Base-by-base conservation (phyloP, 2,888 invertebrate species). In the Corythucha ciliata region DNA sequence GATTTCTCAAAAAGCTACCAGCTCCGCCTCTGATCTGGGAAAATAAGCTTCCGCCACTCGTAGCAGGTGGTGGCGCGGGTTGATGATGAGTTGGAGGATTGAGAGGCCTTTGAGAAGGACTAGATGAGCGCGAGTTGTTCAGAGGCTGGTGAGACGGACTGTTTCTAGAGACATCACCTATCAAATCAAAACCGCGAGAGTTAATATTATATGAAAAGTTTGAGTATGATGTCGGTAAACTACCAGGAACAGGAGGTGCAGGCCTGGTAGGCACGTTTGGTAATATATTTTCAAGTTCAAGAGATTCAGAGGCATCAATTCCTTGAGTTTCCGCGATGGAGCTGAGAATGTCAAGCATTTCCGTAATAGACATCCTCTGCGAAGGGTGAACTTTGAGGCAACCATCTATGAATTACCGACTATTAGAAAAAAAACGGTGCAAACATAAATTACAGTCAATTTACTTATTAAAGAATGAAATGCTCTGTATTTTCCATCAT, bases 1-100 rank as follows among this genome's bases (percentile, higher is more conserved):
- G 72, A 66, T 93, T 94, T 65, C 91, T 92, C 55, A 96, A 74
- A 63, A 94, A 81, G 64, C 82, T 91, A 2, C 93, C 91, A 20
- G 94, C 93, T 44, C 93, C 92, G 21, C 93, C 93, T 67, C 81
- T 84, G 26, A 96, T 73, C 0, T 91, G 89, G 3, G 88, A 84
- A 70, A 89, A 85, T 21, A 89, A 68, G 22, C 87, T 83, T 12
- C 78, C 74, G 18, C 60, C 59, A 20, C 58, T 42, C n/a, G 54
- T 46, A 10, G 41, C 2, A 10, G 16, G 6, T 3, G 46, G 32
- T 2, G 33, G 29, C 2, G 26, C 21, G 22, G 57, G 57, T 22
- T 53, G 45, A 37, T 55, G 57, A 4, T 59, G 61, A 64, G 69
- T 64, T 62, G 69, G 56, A 6, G 63, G 62, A n/a, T n/a, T n/a